phyloP scores from a whole-genome alignment of 1,140 invertebrate species.

The Spodoptera litura region DNA sequence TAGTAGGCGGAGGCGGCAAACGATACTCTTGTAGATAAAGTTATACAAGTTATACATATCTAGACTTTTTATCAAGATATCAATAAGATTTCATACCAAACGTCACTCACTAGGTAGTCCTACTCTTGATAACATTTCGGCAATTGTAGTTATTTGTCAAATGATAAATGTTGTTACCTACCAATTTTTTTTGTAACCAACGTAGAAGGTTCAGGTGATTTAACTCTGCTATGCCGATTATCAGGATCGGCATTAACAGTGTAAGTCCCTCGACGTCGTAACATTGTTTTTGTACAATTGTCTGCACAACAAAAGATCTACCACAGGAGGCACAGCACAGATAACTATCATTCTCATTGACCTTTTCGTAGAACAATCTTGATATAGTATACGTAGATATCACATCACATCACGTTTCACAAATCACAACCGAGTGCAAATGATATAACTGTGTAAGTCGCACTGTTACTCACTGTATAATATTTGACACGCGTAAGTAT shows the following conservation, averaged over 20 bases:
- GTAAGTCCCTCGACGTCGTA: constrained; percentile 77
- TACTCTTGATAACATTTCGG: constrained; percentile 27
- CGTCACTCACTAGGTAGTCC: neutral
- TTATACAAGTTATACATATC: neutral
- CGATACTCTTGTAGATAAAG: constrained; percentile 6
- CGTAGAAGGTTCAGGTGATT: constrained; percentile 58
- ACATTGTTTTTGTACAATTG: constrained; percentile 63
- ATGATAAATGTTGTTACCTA: constrained; percentile 49
- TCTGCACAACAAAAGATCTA: constrained; percentile 53
- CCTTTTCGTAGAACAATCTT: constrained; percentile 25
- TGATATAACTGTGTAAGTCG: constrained; percentile 27
- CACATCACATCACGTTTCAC: constrained; percentile 42
- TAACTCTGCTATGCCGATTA: constrained; percentile 58
- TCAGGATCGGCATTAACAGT: constrained; percentile 75
- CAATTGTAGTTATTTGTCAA: constrained; percentile 4
- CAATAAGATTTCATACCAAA: constrained; percentile 12
- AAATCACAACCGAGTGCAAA: constrained; percentile 22
- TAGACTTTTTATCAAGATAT: constrained; percentile 25
- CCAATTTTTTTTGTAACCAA: constrained; percentile 67
- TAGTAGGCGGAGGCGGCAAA: neutral
- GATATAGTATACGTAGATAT: constrained; percentile 15
- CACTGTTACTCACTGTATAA: constrained; percentile 49
- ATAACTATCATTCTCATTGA: constrained; percentile 46
- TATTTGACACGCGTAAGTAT: constrained; percentile 47
- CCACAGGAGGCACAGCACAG: constrained; percentile 30